Base-by-base conservation (phyloP, 1,140 invertebrate genomes). In the Drosophila sturtevanti region DNA sequence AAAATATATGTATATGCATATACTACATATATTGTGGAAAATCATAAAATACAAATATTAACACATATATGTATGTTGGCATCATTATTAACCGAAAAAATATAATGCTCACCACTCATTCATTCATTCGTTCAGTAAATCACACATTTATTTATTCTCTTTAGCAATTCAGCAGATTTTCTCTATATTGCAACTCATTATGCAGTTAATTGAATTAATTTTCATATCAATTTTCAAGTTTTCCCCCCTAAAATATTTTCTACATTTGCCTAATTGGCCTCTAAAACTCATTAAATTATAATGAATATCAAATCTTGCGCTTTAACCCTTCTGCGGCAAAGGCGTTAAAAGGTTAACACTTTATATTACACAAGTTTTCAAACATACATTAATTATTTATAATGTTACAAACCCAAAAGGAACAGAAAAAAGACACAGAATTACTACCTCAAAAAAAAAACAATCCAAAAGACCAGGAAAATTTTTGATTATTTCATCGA, bases 41-140 rank as follows among this genome's bases (percentile, higher is more conserved):
- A 48, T 48, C 41, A 21, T 48, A 48, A 71, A 60, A 69, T 35
- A 64, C 14, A n/a, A n/a, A n/a, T n/a, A n/a, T n/a, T n/a, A n/a
- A n/a, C n/a, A n/a, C n/a, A n/a, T n/a, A n/a, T n/a, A n/a, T n/a
- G n/a, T n/a, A n/a, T n/a, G n/a, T 44, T 14, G 16, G 1, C 41
- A 14, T 6, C 24, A 24, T 24, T 24, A 24, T 24, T 4, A 24
- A 24, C 1, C 24, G 24, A 24, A 24, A 48, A 48, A 48, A 21
- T 48, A 9, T 48, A 48, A 48, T 48, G 16, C 16, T 48, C 16
- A 18, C 41, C 41, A 21, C 2, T 48, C 41, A 48, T 48, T 48
- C 41, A 48, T 11, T 18, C 9, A 21, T 10, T 48, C 9, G 11
- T 16, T 48, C 16, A 11, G 9, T n/a, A n/a, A n/a, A n/a, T 44